Base-by-base conservation (phyloP, 2,888 invertebrate species). In the Amphipoea oculea region DNA sequence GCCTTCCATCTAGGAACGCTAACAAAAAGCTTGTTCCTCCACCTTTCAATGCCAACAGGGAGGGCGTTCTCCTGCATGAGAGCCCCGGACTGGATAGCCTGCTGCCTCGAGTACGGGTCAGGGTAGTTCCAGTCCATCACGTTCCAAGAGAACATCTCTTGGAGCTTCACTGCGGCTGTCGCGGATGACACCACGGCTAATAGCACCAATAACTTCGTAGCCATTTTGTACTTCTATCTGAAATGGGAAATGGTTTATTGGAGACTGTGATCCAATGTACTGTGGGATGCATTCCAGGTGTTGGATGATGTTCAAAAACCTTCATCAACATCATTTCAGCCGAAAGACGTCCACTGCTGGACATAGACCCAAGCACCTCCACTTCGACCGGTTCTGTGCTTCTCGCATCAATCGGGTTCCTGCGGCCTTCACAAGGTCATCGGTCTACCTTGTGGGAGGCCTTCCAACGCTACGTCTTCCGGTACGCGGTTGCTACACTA, bases 31-130 rank as follows among this genome's bases (percentile, higher is more conserved):
- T 98, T 98, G 92, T 98, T 98, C 83, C 97, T 97, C 98, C 98
- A 98, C 81, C 98, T 96, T 93, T 99, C 99, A 51, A 99, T 97
- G 40, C 99, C 99, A 1, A 98, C 98, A 0, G 99, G 98, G 2
- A 98, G 95, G 74, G 98, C 98, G 92, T 99, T 99, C 91, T 98
- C 98, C 0, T 98, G 98, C 17, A 98, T 97, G 86, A 98, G 98
- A 70, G 97, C 97, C 9, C 98, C 98, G 0, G 97, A 97, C 63
- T 97, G 93, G 14, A 98, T 94, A 0, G 98, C 98, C 83, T 97
- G 97, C 86, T 97, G 97, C 90, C 98, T 97, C 14, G 97, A 95
- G 73, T 96, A 95, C 40, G 97, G 95, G 85, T 97, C 97, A 1
- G 98, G 98, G 93, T 98, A 99, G 63, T 97, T 98, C 95, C 98